Conservation (phyloP, 2,888 invertebrate genomes). For the Drosophila anomelani region DNA sequence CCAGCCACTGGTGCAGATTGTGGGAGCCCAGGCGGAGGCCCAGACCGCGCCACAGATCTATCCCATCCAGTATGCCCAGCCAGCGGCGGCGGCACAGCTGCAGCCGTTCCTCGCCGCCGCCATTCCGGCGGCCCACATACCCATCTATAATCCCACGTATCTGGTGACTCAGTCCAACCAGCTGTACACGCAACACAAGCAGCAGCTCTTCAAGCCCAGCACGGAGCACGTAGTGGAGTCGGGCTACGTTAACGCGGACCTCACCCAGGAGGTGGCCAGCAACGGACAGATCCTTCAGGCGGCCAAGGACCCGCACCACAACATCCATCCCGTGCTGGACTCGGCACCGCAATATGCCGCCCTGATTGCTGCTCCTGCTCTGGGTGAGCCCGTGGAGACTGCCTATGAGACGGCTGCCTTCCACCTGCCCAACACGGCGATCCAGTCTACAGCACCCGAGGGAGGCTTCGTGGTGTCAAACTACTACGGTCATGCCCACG, state of each 20-base stretch:
- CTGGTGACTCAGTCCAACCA: conserved; percentile 84
- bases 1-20: conserved; percentile 82
- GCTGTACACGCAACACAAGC: conserved; percentile 83
- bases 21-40: conserved; percentile 85
- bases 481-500: conserved; percentile 81
- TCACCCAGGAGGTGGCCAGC: conserved; percentile 83
- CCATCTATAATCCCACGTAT: conserved; percentile 84
- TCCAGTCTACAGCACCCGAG: conserved; percentile 62
- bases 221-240: conserved; percentile 82
- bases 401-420: conserved; percentile 75
- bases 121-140: conserved; percentile 76
- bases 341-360: conserved; percentile 82
- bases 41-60: conserved; percentile 85
- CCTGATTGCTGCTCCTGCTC: conserved; percentile 79
- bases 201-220: conserved; percentile 86
- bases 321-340: conserved; percentile 80
- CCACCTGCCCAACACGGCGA: conserved; percentile 73
- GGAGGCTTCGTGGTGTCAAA: conserved; percentile 83
- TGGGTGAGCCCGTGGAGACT: conserved; percentile 64
- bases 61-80: conserved; percentile 84
- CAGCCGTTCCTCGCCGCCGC: conserved; percentile 82
- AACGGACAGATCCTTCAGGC: conserved; percentile 84
- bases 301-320: conserved; percentile 78
- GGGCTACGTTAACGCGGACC: conserved; percentile 80
- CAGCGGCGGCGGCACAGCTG: conserved; percentile 83